Base-by-base conservation (phyloP, 2,888 invertebrate genomes). In the Dolichopus griseipennis region DNA sequence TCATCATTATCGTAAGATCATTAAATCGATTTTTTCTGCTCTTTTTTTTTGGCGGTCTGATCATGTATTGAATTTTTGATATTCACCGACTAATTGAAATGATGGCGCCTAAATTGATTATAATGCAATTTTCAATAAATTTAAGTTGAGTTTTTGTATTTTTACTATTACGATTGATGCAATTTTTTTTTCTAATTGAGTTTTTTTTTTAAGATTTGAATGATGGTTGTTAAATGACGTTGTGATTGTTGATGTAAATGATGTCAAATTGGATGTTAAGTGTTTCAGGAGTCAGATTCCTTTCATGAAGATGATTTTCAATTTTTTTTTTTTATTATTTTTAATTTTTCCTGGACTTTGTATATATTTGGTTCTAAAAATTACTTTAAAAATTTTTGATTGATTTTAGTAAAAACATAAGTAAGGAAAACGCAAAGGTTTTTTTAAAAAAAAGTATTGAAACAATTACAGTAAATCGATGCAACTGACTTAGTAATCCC, bases 31-130 rank as follows among this genome's bases (percentile, higher is more conserved):
- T n/a, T n/a, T n/a, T n/a, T n/a, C n/a, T 27, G 27, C 5, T 37
- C 8, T 37, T 37, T 37, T 37, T 37, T 37, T 37, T 37, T 37
- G 37, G 37, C 37, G 37, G 37, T 37, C 37, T 37, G 37, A 12
- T 37, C 37, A 10, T 37, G 37, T 37, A 12, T 52, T 9, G 52
- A 52, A n/a, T 6, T 52, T 52, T 18, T 52, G 52, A 52, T 52
- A 52, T 52, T 52, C n/a, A 52, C 52, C 52, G 52, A 52, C 52
- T 52, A 52, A 52, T 52, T 52, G 52, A 52, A 52, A 18, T 52
- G 52, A 52, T 52, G 52, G 52, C 52, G 52, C 52, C 52, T 52
- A 52, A 52, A 52, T 18, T 52, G 52, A 52, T 52, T 52, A 52
- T 18, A 41, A 52, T 52, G 52, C 52, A 52, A 52, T 52, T 52